phyloP scores from a whole-genome alignment of 2,888 invertebrate genomes.

The Polietes domitor region DNA sequence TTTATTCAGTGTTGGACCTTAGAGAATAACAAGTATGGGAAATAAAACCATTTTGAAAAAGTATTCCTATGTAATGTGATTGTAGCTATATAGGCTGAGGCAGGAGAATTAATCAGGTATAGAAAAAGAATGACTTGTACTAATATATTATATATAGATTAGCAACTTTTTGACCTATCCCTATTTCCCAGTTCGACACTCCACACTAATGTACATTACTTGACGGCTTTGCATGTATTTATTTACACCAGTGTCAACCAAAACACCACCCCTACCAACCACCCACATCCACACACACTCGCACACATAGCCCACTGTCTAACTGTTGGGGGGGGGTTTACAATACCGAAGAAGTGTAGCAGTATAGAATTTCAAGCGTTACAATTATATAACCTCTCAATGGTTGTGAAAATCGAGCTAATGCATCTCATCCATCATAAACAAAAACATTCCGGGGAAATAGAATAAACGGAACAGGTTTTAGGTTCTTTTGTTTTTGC shows the following conservation, averaged over 20 bases:
- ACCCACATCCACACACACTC: conserved; percentile 17
- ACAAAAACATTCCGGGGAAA: not conserved
- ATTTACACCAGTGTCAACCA: not conserved
- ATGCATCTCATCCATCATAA: not conserved
- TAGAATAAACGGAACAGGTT: not conserved
- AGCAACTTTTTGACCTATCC: too few relatives aligned
- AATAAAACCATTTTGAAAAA: too few relatives aligned
- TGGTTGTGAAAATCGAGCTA: not conserved
- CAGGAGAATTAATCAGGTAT: too few relatives aligned
- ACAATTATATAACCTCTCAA: conserved; percentile 59
- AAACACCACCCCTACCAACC: not conserved
- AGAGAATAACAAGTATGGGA: too few relatives aligned
- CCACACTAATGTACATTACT: too few relatives aligned
- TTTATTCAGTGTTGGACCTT: too few relatives aligned
- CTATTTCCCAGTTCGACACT: too few relatives aligned
- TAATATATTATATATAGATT: too few relatives aligned
- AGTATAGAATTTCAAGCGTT: conserved; percentile 18
- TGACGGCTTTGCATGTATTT: too few relatives aligned
- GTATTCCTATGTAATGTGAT: too few relatives aligned
- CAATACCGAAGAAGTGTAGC: not conserved
- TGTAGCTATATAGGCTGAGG: too few relatives aligned
- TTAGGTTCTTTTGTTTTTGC: conserved; percentile 14
- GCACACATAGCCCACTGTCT: conserved; percentile 20
- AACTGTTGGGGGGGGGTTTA: not conserved
- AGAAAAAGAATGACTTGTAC: too few relatives aligned